Evolutionary conservation across 2,113 vertebrate species (phyloP).

Genomic region (Brienomyrus brachyistius): DNA sequence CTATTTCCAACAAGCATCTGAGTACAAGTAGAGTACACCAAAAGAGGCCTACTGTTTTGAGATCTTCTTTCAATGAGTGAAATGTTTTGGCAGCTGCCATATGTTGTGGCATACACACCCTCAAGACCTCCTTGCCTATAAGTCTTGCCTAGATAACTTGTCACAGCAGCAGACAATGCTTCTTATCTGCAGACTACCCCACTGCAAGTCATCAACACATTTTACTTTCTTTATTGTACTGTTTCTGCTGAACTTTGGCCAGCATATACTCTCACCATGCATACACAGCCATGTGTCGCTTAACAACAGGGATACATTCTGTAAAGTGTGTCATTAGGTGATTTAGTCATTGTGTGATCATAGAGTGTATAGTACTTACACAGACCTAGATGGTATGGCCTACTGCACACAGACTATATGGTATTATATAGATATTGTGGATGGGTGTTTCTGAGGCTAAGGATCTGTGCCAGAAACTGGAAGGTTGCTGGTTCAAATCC

Average conservation of each 20-base stretch:
- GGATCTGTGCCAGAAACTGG: too few species aligned
- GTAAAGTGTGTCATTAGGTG: too few species aligned
- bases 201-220: neutral
- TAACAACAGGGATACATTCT: neutral
- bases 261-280: neutral
- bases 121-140: neutral
- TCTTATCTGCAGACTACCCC: neutral
- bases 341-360: neutral
- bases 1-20: neutral
- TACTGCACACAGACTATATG: neutral
- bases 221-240: neutral
- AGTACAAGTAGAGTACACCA: neutral
- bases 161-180: neutral
- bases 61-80: neutral
- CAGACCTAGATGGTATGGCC: neutral
- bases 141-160: neutral
- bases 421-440: too few species aligned
- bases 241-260: neutral
- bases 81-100: neutral
- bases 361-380: neutral
- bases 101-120: neutral
- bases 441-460: too few species aligned
- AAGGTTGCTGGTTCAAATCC: too few species aligned
- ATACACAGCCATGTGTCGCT: neutral
- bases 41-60: neutral